These are phyloP conservation scores for Leucosticte australis DNA, from an alignment of 2,113 vertebrate species.

Conservation along the genomic window DNA sequence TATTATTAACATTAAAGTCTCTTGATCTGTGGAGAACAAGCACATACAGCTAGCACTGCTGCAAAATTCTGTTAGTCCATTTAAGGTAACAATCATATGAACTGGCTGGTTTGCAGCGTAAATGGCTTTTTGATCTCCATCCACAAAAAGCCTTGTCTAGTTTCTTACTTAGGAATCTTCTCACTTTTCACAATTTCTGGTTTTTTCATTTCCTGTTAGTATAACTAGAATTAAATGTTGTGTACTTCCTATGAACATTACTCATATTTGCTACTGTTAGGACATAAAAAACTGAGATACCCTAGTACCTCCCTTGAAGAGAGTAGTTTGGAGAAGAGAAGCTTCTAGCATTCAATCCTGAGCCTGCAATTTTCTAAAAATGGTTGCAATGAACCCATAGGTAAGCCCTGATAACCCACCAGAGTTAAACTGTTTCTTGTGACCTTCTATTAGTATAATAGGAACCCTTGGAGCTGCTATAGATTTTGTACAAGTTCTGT, in stretches of 20 bases:
- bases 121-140: background rate
- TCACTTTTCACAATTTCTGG: constrained; percentile 19
- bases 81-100: background rate
- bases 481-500: background rate
- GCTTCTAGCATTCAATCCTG: background rate
- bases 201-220: constrained; percentile 41
- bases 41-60: background rate
- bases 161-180: constrained; percentile 25
- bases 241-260: background rate
- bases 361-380: background rate
- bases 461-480: background rate
- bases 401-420: background rate
- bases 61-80: background rate
- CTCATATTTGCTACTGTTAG: background rate
- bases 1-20: background rate
- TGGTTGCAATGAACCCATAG: background rate
- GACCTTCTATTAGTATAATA: background rate
- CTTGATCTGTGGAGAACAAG: background rate
- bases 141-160: background rate
- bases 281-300: background rate
- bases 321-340: background rate
- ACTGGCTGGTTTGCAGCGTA: background rate
- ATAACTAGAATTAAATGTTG: background rate
- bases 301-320: background rate
- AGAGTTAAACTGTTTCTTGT: background rate